Evolutionary conservation across 2,888 invertebrate species (phyloP).

Genomic region (Chalcosyrphus nemorum): DNA sequence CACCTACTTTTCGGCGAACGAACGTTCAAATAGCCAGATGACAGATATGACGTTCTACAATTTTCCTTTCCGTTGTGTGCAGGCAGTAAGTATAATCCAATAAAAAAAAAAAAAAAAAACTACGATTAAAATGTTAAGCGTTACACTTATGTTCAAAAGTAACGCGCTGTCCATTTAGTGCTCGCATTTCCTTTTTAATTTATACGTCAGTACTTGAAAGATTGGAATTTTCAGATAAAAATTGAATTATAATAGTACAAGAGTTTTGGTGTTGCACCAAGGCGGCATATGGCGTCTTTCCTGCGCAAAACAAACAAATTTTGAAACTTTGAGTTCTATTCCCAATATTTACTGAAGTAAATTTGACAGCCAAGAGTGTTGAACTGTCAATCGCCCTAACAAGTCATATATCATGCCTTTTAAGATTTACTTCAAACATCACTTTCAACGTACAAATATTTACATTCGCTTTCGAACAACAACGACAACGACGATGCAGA

Average conservation of each 20-base stretch:
- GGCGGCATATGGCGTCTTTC: slow-evolving; percentile 49
- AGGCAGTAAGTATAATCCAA: background rate
- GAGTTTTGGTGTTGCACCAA: background rate
- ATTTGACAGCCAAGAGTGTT: slow-evolving; percentile 80
- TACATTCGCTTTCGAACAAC: slow-evolving; percentile 53
- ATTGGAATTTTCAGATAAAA: slow-evolving; percentile 59
- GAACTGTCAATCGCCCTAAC: slow-evolving; percentile 79
- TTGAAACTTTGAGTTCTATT: slow-evolving; percentile 46
- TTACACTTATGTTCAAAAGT: slow-evolving; percentile 59
- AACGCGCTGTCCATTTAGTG: slow-evolving; percentile 55
- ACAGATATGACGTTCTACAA: slow-evolving; percentile 60
- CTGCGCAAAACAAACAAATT: slow-evolving; percentile 47
- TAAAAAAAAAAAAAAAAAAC: slow-evolving; percentile 21
- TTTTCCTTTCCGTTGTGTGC: background rate
- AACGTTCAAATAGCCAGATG: slow-evolving; percentile 60
- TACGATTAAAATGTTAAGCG: slow-evolving; percentile 31
- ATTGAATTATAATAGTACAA: slow-evolving; percentile 7
- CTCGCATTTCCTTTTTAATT: slow-evolving; percentile 62
- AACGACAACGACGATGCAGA: background rate
- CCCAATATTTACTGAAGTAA: slow-evolving; percentile 72
- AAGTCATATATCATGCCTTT: slow-evolving; percentile 64
- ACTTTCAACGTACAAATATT: slow-evolving; percentile 63
- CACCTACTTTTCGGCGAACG: slow-evolving; percentile 66
- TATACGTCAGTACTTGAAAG: slow-evolving; percentile 63
- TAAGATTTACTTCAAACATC: slow-evolving; percentile 67